A percentile compares a stretch with the other conserved stretches of the same genome.
phyloP scores from a whole-genome alignment of 2,113 vertebrate species.

The Passer montanus region DNA sequence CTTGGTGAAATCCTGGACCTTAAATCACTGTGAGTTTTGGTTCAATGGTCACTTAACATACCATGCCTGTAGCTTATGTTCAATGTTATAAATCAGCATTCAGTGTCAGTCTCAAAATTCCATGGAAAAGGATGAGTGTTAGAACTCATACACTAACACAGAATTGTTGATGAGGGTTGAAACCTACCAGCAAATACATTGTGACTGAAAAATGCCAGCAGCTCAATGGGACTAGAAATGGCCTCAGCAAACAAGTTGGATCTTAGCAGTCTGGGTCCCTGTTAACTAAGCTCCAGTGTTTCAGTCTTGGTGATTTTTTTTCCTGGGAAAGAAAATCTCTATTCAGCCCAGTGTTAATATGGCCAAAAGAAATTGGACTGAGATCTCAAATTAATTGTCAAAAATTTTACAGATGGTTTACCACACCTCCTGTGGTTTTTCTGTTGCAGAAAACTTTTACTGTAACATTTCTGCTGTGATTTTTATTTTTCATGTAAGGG shows the following conservation, averaged over 20 bases:
- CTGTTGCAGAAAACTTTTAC: conserved; percentile 9
- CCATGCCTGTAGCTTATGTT: neutral
- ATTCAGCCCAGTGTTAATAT: neutral
- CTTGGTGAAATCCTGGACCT: neutral
- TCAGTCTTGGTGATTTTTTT: neutral
- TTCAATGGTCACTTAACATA: neutral
- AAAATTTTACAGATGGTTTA: conserved; percentile 50
- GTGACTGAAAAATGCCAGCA: neutral
- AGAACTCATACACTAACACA: neutral
- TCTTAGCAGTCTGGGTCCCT: neutral
- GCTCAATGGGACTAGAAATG: neutral
- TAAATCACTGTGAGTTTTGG: neutral
- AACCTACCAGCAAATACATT: neutral
- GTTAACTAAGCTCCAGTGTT: neutral
- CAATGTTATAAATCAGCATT: neutral
- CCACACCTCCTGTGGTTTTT: conserved; percentile 31
- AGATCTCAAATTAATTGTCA: conserved; percentile 38
- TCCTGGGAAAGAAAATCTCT: neutral
- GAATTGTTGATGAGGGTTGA: neutral
- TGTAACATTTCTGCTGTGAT: neutral
- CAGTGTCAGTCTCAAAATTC: neutral
- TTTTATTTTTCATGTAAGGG: neutral
- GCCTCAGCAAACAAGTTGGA: neutral
- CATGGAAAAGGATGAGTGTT: neutral
- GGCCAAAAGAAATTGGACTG: conserved; percentile 8